These are phyloP conservation scores for Grus americana DNA, from an alignment of 2,113 vertebrate genomes.

Conservation along the genomic window DNA sequence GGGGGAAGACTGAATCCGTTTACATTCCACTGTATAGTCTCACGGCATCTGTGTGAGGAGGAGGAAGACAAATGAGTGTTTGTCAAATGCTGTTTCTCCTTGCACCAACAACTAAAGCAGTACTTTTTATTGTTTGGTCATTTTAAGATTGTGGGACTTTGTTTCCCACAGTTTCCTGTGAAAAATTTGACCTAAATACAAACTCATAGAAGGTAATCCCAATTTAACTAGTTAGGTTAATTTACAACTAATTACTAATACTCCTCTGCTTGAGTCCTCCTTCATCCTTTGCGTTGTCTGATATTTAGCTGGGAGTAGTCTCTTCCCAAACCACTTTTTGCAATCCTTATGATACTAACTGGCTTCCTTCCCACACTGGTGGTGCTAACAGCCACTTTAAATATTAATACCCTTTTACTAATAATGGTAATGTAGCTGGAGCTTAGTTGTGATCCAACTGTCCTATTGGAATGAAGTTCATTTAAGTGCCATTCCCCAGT, in stretches of 20 bases:
- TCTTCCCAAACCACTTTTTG: neutral
- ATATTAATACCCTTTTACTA: conserved; percentile 22
- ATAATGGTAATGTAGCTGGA: neutral
- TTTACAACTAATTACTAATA: neutral
- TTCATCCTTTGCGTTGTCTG: neutral
- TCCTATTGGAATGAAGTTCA: neutral
- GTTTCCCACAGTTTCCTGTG: neutral
- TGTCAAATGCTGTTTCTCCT: neutral
- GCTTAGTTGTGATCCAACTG: neutral
- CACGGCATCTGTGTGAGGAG: neutral
- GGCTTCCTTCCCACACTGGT: neutral
- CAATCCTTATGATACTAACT: neutral
- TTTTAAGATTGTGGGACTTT: neutral
- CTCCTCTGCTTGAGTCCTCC: neutral
- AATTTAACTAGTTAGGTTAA: neutral
- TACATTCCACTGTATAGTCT: neutral
- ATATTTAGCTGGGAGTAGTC: neutral
- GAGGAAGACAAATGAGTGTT: neutral
- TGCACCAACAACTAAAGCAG: neutral
- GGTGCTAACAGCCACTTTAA: neutral
- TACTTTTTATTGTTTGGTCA: neutral
- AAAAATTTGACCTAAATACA: neutral
- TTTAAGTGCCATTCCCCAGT: neutral
- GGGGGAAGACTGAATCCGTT: accelerated
- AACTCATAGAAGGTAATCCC: neutral